Evolutionary conservation across 2,113 vertebrate species (phyloP), one percentile per base, ranked within the genome.

Genomic region (Alethe diademata): DNA sequence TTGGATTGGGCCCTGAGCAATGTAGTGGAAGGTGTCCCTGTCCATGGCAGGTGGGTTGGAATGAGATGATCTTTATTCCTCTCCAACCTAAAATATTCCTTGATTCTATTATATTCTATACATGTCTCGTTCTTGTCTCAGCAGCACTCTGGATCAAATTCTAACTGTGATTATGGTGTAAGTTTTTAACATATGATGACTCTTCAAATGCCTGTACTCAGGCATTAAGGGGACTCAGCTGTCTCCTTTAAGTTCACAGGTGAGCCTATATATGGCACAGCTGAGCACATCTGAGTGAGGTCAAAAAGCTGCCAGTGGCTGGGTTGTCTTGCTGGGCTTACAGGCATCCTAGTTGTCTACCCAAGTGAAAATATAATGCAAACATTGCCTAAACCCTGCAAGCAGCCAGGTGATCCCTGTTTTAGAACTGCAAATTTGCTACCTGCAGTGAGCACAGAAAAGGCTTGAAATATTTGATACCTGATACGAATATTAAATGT

Each of bases 41-140:
- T 1, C 38, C 6, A 20, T 45, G 33, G 45, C 10, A 45, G n/a
- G 23, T 3, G 5, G 3, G 5, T 4, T n/a, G 4, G 23, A 45
- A 61, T 23, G 2, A n/a, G 18, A 45, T 24, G 12, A n/a, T 7
- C 9, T 28, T 51, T 51, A 69, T 23, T 60, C 14, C 4, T 19
- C 23, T 67, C 8, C 24, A 67, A 22, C 8, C 3, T 19, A 38
- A 25, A 45, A 12, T 24, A 47, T 40, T 53, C 45, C 20, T 18
- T 38, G 28, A 40, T 36, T 81, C 33, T 25, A 4, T 36, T 6
- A 18, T 22, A 8, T 43, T 80, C 78, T 67, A 23, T 58, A 22
- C 12, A 14, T 19, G 12, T 62, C 19, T 72, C 36, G 16, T 35
- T 91, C 29, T 67, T 12, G 0, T 36, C n/a, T 83, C 56, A 69